Evolutionary conservation across 2,797 vertebrate genomes (phyloP), one percentile per base, ranked within the genome.

Genomic region (Ambastaia sidthimunki): DNA sequence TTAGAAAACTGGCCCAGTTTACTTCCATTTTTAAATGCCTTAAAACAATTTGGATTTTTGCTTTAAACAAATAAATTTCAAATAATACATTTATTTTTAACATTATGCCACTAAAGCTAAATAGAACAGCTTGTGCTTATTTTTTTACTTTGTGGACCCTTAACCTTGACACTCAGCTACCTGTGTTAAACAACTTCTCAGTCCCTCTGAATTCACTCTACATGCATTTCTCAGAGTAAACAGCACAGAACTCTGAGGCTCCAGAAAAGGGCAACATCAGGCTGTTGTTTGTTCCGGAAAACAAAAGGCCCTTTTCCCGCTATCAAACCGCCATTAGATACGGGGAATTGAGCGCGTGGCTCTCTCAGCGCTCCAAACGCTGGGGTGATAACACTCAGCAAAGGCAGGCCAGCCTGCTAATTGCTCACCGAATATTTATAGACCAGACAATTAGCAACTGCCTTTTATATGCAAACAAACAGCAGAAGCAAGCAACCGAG

Each of bases 381-480:
- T 82, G 91, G 92, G 92, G 92, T 93, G 94, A 95, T 94, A 94
- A 95, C 92, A 87, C 90, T 88, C 83, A 85, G 91, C 89, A 91
- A 91, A 93, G 92, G 88, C 92, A 91, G 92, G 92, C 93, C 93
- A 93, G 93, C 88, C 90, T 74, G 90, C 96, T 98, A 98, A 98
- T 98, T 99, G 96, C 96, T 96, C 95, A 95, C 95, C 94, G 96
- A 97, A 98, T 98, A 98, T 98, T 99, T 98, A 98, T 97, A 97
- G 96, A 95, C 96, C 95, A 98, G 96, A 98, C 97, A 99, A 99
- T 98, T 98, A 98, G 96, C 96, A 95, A 96, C 95, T 95, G 95
- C 96, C 96, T 99, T 99, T 99, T 98, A 98, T 98, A 98, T 99
- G 97, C 97, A 97, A 99, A 99, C 96, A 97, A 98, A 97, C 92